phyloP scores from a whole-genome alignment of 2,888 invertebrate species.

The Lycaena phlaeas region DNA sequence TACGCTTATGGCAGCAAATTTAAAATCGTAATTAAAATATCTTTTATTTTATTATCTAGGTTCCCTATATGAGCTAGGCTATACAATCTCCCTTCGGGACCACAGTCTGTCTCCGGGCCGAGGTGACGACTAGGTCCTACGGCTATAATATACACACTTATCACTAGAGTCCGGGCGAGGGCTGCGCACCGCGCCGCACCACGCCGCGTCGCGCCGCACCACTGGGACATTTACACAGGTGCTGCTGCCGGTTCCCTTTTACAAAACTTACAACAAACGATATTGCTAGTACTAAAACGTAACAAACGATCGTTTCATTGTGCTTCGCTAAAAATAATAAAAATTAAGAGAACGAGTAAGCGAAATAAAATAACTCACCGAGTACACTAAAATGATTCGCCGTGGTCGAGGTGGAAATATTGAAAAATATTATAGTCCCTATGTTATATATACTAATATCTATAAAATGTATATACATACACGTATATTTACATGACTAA shows the following conservation, averaged over 20 bases:
- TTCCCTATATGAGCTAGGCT: conserved; percentile 42
- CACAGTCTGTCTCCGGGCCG: conserved; percentile 3
- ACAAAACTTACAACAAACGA: too few relatives aligned
- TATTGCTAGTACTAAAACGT: too few relatives aligned
- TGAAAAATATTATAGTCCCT: too few relatives aligned
- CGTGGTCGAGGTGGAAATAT: too few relatives aligned
- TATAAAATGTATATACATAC: conserved; percentile 6
- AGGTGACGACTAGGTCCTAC: conserved; percentile 3
- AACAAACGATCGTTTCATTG: too few relatives aligned
- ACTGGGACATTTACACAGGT: not conserved
- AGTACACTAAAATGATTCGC: too few relatives aligned
- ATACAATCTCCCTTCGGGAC: conserved; percentile 38
- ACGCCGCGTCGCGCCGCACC: not conserved
- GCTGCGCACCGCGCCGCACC: conserved; percentile 43
- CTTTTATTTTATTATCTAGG: conserved; percentile 46
- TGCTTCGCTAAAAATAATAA: too few relatives aligned
- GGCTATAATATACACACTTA: conserved; percentile 29
- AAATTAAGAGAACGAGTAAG: too few relatives aligned
- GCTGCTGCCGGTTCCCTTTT: not conserved
- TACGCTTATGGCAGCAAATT: conserved; percentile 59
- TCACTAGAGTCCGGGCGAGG: conserved; percentile 33
- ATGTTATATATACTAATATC: not conserved
- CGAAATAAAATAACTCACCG: too few relatives aligned
- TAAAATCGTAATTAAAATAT: conserved; percentile 57
- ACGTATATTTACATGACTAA: conserved; percentile 6